Evolutionary conservation across 2,888 invertebrate species (phyloP).

Genomic region (Cheilosia impressa): DNA sequence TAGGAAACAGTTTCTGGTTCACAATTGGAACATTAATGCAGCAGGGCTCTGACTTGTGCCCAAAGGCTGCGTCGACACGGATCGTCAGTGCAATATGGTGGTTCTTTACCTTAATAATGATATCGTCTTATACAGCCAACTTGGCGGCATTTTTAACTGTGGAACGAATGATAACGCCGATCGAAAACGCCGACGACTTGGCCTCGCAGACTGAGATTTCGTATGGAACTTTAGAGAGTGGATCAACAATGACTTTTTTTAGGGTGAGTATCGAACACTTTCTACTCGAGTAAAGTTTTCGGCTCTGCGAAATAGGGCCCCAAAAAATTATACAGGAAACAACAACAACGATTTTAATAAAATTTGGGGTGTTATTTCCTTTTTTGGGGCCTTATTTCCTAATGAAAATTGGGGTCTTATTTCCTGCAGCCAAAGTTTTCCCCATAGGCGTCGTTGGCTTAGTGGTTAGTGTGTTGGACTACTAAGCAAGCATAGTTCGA

Average conservation of each 20-base stretch:
- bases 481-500: too few species aligned
- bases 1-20: conserved; percentile 94
- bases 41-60: conserved; percentile 91
- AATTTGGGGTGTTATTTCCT: too few species aligned
- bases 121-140: conserved; percentile 96
- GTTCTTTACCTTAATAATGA: conserved; percentile 96
- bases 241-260: conserved; percentile 95
- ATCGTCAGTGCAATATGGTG: conserved; percentile 95
- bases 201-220: conserved; percentile 92
- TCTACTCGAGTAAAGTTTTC: neutral
- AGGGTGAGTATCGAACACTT: conserved; percentile 84
- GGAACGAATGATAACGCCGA: conserved; percentile 94
- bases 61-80: conserved; percentile 87
- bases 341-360: too few species aligned
- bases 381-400: too few species aligned
- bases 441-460: too few species aligned
- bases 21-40: conserved; percentile 95
- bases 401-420: too few species aligned
- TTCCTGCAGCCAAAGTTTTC: too few species aligned
- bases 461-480: too few species aligned
- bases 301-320: too few species aligned
- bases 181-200: conserved; percentile 93
- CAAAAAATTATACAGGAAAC: too few species aligned
- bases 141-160: conserved; percentile 96
- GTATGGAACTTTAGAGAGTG: conserved; percentile 92